phyloP scores from a whole-genome alignment of 2,797 vertebrate genomes.

The Poeciliopsis turneri region DNA sequence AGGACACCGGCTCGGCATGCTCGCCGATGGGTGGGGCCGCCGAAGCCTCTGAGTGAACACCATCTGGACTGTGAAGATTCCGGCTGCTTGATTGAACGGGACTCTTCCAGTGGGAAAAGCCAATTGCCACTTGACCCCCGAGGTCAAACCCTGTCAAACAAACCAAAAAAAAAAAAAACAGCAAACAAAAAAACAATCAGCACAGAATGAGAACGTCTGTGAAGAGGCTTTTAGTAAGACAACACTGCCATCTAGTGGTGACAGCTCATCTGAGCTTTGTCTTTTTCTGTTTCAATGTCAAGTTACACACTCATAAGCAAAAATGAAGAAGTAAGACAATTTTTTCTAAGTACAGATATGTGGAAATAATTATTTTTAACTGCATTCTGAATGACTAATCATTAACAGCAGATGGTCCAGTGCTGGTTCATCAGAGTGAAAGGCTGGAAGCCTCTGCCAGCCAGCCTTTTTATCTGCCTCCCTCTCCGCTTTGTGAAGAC shows the following conservation, averaged over 20 bases:
- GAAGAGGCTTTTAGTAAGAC: conserved; percentile 12
- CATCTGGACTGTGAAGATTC: conserved; percentile 78
- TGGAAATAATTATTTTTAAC: background rate
- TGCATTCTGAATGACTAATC: background rate
- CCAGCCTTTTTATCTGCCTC: conserved; percentile 1
- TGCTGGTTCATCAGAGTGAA: background rate
- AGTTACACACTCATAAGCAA: background rate
- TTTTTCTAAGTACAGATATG: background rate
- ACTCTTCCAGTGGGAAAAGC: conserved; percentile 87
- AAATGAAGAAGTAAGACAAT: background rate
- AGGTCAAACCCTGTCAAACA: conserved; percentile 80
- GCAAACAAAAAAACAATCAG: background rate
- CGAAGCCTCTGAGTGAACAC: conserved; percentile 71
- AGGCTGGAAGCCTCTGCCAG: background rate
- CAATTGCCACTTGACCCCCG: conserved; percentile 83
- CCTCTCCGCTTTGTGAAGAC: conserved; percentile 1
- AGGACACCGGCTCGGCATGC: conserved; percentile 83
- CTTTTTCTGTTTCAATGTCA: background rate
- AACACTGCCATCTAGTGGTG: conserved; percentile 52
- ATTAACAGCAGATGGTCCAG: background rate
- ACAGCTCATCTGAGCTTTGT: background rate
- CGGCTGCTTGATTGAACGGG: conserved; percentile 64
- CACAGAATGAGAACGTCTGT: background rate
- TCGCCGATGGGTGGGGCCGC: conserved; percentile 75
- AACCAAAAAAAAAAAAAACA: too few relatives aligned